phyloP scores from a whole-genome alignment of 2,797 vertebrate species.

The Pangasius larnaudii region DNA sequence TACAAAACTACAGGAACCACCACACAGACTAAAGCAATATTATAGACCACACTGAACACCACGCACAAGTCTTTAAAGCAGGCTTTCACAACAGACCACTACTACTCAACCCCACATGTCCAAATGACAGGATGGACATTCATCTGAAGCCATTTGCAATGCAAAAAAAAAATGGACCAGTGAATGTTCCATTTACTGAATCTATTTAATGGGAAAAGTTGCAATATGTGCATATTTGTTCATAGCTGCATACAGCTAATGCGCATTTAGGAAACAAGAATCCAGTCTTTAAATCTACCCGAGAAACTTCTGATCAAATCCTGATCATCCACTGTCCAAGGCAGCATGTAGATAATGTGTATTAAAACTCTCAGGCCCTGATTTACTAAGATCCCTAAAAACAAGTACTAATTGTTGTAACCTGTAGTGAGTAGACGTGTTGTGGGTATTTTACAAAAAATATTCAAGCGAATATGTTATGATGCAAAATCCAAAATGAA shows the following conservation, averaged over 20 bases:
- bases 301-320: too few species aligned
- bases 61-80: conserved; percentile 15
- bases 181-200: neutral
- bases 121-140: conserved; percentile 1
- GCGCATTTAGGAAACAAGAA: neutral
- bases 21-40: conserved; percentile 8
- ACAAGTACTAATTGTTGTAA: neutral
- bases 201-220: conserved; percentile 31
- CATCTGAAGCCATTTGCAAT: conserved; percentile 12
- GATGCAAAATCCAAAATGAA: neutral
- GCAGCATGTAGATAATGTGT: neutral
- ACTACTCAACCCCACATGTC: neutral
- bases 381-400: neutral
- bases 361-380: neutral
- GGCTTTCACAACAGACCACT: conserved; percentile 8
- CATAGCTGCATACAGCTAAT: neutral
- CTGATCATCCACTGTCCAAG: neutral
- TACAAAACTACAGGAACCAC: conserved; percentile 17
- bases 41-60: conserved; percentile 24
- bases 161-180: neutral
- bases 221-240: conserved; percentile 18
- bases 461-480: neutral
- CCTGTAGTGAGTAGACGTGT: neutral
- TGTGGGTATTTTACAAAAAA: neutral
- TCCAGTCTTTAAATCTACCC: neutral